phyloP scores from a whole-genome alignment of 2,888 invertebrate genomes.

The Bellardia pandia region DNA sequence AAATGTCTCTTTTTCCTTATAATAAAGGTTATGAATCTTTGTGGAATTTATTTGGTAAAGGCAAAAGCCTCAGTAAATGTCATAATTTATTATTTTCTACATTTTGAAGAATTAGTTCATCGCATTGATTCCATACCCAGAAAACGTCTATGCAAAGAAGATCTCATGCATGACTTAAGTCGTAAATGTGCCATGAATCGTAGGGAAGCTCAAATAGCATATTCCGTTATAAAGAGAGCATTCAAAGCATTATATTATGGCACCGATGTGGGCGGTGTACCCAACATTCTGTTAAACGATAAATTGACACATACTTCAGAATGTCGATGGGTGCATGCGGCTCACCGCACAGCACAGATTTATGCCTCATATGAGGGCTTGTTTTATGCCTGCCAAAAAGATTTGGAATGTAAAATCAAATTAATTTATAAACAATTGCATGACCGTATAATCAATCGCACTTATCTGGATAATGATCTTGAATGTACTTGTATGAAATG shows the following conservation, averaged over 20 bases:
- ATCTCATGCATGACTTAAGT: constrained; percentile 80
- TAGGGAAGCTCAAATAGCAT: constrained; percentile 80
- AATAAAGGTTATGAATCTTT: constrained; percentile 72
- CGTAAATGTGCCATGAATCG: constrained; percentile 80
- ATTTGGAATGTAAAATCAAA: constrained; percentile 78
- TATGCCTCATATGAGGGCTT: constrained; percentile 78
- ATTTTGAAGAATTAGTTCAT: constrained; percentile 79
- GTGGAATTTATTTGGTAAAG: constrained; percentile 79
- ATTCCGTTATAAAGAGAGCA: constrained; percentile 81
- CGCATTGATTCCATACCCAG: constrained; percentile 73
- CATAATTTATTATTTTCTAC: constrained; percentile 79
- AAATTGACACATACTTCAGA: constrained; percentile 76
- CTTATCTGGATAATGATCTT: constrained; percentile 70
- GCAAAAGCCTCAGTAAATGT: constrained; percentile 77
- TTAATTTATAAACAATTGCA: constrained; percentile 76
- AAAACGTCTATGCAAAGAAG: constrained; percentile 80
- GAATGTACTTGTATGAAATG: constrained; percentile 77
- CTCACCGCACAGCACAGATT: constrained; percentile 78
- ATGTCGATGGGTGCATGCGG: constrained; percentile 80
- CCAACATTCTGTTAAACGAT: constrained; percentile 77
- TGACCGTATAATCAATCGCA: constrained; percentile 76
- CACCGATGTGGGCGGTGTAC: constrained; percentile 76
- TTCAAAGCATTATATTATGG: constrained; percentile 81
- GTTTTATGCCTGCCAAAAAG: constrained; percentile 78
- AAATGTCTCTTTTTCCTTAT: not conserved